Conservation (phyloP, 2,113 vertebrate species). For the Leptosomus discolor region DNA sequence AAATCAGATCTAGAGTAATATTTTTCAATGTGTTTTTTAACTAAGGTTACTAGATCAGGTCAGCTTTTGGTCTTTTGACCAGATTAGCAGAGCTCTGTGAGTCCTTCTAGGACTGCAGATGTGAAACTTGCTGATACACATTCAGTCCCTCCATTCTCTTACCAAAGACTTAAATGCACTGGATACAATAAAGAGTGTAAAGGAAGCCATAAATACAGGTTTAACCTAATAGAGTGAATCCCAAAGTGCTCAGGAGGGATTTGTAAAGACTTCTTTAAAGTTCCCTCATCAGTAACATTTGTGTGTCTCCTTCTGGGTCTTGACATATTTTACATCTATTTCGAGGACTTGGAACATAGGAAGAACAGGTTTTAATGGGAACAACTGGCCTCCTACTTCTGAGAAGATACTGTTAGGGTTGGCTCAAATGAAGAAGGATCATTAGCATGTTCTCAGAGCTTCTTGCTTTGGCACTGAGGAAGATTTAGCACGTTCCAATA, state of each 20-base stretch:
- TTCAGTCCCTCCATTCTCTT: background rate
- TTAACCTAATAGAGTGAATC: background rate
- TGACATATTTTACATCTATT: background rate
- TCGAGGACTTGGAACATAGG: background rate
- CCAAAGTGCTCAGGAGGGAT: background rate
- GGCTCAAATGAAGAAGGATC: constrained; percentile 3
- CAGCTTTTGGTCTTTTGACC: background rate
- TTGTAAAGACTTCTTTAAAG: background rate
- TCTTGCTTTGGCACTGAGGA: constrained; percentile 41
- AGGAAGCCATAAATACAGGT: background rate
- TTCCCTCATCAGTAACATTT: background rate
- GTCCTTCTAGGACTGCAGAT: background rate
- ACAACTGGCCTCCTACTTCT: background rate
- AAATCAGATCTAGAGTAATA: background rate
- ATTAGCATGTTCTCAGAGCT: background rate
- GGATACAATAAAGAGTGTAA: background rate
- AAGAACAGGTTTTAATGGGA: background rate
- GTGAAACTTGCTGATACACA: background rate
- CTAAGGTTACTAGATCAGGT: background rate
- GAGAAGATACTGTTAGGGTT: background rate
- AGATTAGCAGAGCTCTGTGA: background rate
- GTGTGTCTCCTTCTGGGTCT: background rate
- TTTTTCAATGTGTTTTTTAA: background rate
- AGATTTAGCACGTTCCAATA: constrained; percentile 42
- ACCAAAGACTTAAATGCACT: background rate